Conservation (phyloP, 2,113 vertebrate species). For the Alosa alosa region DNA sequence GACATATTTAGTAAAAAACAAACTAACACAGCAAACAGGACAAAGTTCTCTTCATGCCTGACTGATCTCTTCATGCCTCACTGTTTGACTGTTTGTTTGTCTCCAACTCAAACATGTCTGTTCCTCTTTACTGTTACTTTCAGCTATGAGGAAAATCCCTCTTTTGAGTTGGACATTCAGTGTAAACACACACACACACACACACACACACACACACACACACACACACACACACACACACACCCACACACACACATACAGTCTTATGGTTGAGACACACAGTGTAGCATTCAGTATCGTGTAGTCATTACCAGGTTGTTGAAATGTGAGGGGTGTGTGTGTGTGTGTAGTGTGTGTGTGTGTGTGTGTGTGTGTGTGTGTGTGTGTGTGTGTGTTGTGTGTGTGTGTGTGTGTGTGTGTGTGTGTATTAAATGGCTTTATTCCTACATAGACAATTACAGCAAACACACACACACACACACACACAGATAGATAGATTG, state of each 20-base stretch:
- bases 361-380: no score
- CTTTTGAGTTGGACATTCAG: neutral
- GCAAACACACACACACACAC: neutral
- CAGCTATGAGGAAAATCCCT: no score
- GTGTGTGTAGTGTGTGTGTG: no score
- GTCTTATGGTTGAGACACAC: no score
- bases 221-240: no score
- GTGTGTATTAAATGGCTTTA: no score
- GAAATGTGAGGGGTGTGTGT: no score
- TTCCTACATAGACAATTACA: neutral
- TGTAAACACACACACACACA: neutral
- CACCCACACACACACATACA: no score
- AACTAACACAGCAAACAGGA: slow-evolving; percentile 63
- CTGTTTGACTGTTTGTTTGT: neutral
- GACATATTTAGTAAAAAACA: slow-evolving; percentile 20
- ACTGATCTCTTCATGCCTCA: slow-evolving; percentile 41
- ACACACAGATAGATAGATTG: neutral
- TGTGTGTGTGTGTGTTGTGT: neutral
- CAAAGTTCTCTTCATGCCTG: slow-evolving; percentile 64
- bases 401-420: no score
- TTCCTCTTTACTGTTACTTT: neutral
- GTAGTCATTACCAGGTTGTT: no score
- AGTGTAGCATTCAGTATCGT: no score
- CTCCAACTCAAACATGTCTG: neutral
- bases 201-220: no score